Conservation (phyloP, 1,140 invertebrate species). For the Danaus plexippus region DNA sequence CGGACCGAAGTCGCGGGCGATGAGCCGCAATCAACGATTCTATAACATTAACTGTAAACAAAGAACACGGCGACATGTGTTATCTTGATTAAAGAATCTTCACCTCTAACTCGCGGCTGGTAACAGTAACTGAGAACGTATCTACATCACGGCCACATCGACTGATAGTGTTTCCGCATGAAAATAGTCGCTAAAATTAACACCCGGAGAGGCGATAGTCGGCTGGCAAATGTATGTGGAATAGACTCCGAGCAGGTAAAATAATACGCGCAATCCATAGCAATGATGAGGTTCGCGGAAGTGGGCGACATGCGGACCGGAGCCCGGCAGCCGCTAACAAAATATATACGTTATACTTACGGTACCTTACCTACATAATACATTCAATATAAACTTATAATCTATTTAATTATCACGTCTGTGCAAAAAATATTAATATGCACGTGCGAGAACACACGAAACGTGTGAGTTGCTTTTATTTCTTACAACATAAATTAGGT, state of each 20-base stretch:
- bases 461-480: constrained; percentile 4
- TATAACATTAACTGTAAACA: constrained; percentile 20
- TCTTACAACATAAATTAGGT: no score
- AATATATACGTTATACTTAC: no score
- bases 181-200: constrained; percentile 9
- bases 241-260: constrained; percentile 19
- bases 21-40: constrained; percentile 1
- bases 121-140: constrained; percentile 24
- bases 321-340: no score
- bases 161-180: neutral
- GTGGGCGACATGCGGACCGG: constrained; percentile 26
- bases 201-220: constrained; percentile 7
- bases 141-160: neutral
- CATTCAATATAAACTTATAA: constrained; percentile 13
- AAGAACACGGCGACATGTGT: constrained; percentile 24
- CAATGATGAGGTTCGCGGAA: constrained; percentile 49
- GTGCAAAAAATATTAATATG: neutral
- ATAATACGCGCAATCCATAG: constrained; percentile 46
- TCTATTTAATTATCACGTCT: constrained; percentile 9
- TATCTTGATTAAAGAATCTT: constrained; percentile 27
- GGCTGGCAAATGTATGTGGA: neutral
- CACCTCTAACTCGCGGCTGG: constrained; percentile 13
- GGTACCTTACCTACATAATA: constrained; percentile 1
- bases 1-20: no score
- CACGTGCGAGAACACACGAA: constrained; percentile 9